Base-by-base conservation (phyloP, 2,113 vertebrate species). In the Furnarius figulus region DNA sequence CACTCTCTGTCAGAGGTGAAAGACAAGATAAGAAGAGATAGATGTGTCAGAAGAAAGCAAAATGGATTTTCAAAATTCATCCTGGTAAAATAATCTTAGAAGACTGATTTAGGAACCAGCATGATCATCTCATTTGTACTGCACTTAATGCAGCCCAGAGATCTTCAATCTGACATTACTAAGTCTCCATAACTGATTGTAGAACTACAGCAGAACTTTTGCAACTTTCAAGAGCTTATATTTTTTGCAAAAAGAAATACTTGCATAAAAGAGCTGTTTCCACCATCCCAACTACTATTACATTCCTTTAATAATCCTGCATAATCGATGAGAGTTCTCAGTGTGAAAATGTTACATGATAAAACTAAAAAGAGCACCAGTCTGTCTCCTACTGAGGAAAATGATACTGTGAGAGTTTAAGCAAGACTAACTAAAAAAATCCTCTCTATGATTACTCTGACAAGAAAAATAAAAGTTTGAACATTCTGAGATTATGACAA, bases 381-480 rank as follows among this genome's bases (percentile, higher is more conserved):
- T 71, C 82, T 90, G 59, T 80, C 47, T 93, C 55, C 65, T 40
- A 75, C 61, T 21, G n/a, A 93, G 67, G 76, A 92, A 91, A 88
- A 71, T 30, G 0, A 73, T 74, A 58, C 59, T 85, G 39, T 90
- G 91, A 94, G 79, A 84, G 67, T 94, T 85, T 59, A 87, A 22
- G 46, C 75, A 80, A 74, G 22, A 37, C 61, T n/a, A 84, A 84
- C 65, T 87, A 35, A 79, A 88, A 47, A 80, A 93, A 86, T 75
- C 44, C n/a, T 82, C 61, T 86, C 86, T 72, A 71, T 65, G 59
- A 77, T 85, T 80, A 58, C 53, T 71, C 71, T 79, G 39, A 83
- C 37, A 85, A 87, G 67, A 83, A 87, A 95, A 95, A 96, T 74
- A 95, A 95, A 89, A 93, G n/a, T 68, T 84, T 67, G 55, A 90